Evolutionary conservation across 2,888 invertebrate species (phyloP), one percentile per base, ranked within the genome.

Genomic region (Amblyjoppa proteus): DNA sequence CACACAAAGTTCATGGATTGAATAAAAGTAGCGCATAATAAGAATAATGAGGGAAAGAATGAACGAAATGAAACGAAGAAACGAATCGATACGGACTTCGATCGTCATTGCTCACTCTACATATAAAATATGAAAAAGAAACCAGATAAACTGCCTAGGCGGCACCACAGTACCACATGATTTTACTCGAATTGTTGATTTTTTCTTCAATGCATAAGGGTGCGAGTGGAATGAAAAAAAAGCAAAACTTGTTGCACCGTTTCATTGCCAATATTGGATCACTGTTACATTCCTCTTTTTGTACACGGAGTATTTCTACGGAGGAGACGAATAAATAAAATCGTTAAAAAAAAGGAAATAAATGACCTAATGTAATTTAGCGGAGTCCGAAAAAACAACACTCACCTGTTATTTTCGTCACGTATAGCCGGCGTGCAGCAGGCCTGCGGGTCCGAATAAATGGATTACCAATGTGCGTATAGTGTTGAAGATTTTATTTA

Each of bases 251-350:
- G 80, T 83, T 84, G 81, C 68, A 68, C 56, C 73, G 64, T 78
- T 74, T 76, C 73, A 86, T 80, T 69, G 85, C 71, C 74, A 81
- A 83, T 82, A 71, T 81, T 73, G 85, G 64, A 86, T 84, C 86
- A 88, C 84, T 86, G 85, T 88, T 88, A 88, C 89, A 89, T 89
- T 89, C 88, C 89, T 85, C 81, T 88, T 89, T 89, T 41, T 89
- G 81, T 88, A 88, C 81, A 85, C 85, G 76, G 85, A 81, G 75
- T 84, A 85, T 88, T 88, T 87, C 79, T 86, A 88, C 85, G 84
- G 79, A 80, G 83, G 83, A 70, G 85, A 82, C 77, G 74, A 82
- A 88, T 84, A 81, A 88, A 85, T 53, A 53, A 78, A 74, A 82
- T 68, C 73, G 38, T 51, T 71, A 82, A 4, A 34, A 53, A 45